Percentiles rank a stretch among this genome's conserved stretches.
These are phyloP conservation scores for Onchidella celtica DNA, from an alignment of 2,888 invertebrate species.

Conservation along the genomic window DNA sequence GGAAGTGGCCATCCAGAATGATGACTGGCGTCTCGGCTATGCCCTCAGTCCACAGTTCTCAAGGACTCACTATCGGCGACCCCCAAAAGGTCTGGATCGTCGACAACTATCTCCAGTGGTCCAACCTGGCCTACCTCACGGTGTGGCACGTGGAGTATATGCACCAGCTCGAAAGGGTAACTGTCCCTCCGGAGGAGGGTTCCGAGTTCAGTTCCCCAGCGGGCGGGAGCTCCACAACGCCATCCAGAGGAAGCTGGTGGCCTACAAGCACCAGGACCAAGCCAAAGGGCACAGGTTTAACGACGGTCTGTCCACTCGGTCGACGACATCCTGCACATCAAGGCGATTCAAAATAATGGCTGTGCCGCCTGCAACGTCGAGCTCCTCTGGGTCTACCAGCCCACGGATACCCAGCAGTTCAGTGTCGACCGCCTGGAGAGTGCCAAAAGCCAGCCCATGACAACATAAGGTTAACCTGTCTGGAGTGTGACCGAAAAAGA, in stretches of 20 bases:
- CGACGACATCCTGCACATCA: neutral
- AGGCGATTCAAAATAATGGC: neutral
- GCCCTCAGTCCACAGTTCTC: conserved; percentile 6
- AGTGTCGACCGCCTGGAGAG: conserved; percentile 27
- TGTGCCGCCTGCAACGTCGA: neutral
- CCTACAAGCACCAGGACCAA: conserved; percentile 9
- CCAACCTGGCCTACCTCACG: conserved; percentile 23
- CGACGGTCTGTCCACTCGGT: neutral
- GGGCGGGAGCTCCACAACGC: neutral
- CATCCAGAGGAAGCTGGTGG: neutral
- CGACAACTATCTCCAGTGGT: conserved; percentile 10
- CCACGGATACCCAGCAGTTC: neutral
- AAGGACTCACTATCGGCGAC: conserved; percentile 13
- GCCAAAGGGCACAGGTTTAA: conserved; percentile 11
- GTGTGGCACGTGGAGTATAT: conserved; percentile 12
- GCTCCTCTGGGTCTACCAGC: neutral
- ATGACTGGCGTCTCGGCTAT: conserved; percentile 9
- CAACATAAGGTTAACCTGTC: neutral
- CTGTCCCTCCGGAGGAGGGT: neutral
- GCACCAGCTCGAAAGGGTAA: conserved; percentile 20
- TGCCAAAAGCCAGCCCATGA: neutral
- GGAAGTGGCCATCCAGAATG: no score
- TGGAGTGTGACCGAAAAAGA: neutral
- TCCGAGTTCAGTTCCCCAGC: no score
- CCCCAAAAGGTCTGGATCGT: conserved; percentile 15